Evolutionary conservation across 2,888 invertebrate species (phyloP), one percentile per base, ranked within the genome.

Genomic region (Troides aeacus): DNA sequence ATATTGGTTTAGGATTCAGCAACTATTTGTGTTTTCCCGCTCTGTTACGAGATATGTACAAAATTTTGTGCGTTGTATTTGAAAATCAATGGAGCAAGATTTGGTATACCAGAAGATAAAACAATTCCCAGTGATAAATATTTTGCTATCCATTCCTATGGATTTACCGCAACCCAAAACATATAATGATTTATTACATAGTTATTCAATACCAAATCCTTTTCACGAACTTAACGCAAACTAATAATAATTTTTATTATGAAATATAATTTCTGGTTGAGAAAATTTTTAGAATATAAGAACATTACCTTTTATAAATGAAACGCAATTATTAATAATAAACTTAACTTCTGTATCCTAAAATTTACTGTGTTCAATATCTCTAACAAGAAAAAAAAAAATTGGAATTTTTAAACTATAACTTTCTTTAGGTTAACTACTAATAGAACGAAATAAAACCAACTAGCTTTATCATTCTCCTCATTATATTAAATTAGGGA

Each of bases 1-100:
- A 87, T 89, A 90, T 90, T 86, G 86, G 85, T 85, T 86, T 85
- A 84, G 84, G 85, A 84, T 83, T 84, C 82, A 82, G 82, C 87
- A 70, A 85, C 87, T 84, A 76, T 77, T 76, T 75, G 74, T 75
- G 85, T 86, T 88, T 86, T 85, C 84, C 83, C 86, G 84, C 76
- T 75, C 75, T 78, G 81, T 80, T 82, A 83, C 76, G 57, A 24
- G 66, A 59, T 66, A 58, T 70, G 42, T 70, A 64, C 68, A 58
- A 62, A 59, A 71, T 71, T 59, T 24, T 62, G 68, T 59, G 42
- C 61, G 62, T 64, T 67, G 21, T 53, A n/a, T 70, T 57, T 64
- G 50, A 15, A 36, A 60, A 42, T 67, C 59, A 46, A 56, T 64
- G 21, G 59, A 59, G 12, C n/a, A 46, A 69, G 53, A 53, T 53